Evolutionary conservation across 2,888 invertebrate species (phyloP).

Genomic region (Carpatolechia fugitivella): DNA sequence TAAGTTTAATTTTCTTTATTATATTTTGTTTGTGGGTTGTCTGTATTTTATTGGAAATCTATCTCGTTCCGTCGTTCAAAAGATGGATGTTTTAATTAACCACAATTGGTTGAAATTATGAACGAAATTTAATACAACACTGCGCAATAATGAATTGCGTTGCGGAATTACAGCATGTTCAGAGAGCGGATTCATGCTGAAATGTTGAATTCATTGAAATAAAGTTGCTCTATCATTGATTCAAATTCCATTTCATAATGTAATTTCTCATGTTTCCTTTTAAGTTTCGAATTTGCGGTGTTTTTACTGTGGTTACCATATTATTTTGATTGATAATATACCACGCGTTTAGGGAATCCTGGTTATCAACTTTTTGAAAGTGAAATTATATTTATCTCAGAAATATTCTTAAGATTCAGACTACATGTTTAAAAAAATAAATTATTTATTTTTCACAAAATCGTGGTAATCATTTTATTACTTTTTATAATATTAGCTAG

Average conservation of each 20-base stretch:
- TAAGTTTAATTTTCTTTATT: constrained; percentile 27
- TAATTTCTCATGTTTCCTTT: background rate
- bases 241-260: background rate
- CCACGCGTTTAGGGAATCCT: too few relatives aligned
- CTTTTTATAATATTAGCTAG: too few relatives aligned
- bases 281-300: background rate
- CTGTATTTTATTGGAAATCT: background rate
- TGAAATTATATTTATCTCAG: too few relatives aligned
- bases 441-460: too few relatives aligned
- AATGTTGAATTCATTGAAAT: background rate
- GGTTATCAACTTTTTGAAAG: too few relatives aligned
- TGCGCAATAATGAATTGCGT: constrained; percentile 1
- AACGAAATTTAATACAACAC: constrained; percentile 11
- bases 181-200: background rate
- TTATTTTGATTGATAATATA: too few relatives aligned
- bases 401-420: too few relatives aligned
- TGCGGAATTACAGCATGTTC: background rate
- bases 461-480: too few relatives aligned
- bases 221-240: background rate
- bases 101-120: constrained; percentile 12
- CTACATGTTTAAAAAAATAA: too few relatives aligned
- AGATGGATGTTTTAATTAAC: constrained; percentile 12
- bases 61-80: background rate
- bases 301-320: too few relatives aligned
- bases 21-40: background rate